Evolutionary conservation across 2,113 vertebrate species (phyloP).

Genomic region (Pavo muticus): DNA sequence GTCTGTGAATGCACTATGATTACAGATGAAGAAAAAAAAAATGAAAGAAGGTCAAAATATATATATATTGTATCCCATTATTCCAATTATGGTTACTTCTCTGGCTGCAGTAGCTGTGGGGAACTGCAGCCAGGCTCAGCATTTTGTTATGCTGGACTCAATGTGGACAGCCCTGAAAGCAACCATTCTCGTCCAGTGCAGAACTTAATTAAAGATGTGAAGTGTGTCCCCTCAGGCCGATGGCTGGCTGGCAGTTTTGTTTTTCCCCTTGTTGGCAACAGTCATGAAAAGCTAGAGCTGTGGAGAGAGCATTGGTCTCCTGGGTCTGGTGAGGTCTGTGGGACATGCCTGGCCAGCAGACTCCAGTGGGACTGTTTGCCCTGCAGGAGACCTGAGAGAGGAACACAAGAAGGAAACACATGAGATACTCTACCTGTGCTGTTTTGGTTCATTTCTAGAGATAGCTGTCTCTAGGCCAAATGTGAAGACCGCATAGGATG

Average conservation of each 20-base stretch:
- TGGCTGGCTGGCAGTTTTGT: neutral
- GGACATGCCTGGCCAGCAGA: neutral
- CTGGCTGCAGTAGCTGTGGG: neutral
- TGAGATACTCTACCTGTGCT: neutral
- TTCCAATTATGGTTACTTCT: neutral
- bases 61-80: neutral
- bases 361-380: neutral
- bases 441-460: neutral
- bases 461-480: neutral
- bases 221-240: accelerated
- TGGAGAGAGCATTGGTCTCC: neutral
- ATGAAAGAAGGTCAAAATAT: neutral
- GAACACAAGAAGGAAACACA: accelerated
- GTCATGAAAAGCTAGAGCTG: neutral
- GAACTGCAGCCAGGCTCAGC: neutral
- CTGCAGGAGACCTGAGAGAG: neutral
- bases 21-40: conserved; percentile 35
- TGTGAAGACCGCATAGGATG: neutral
- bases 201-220: neutral
- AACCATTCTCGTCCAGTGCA: neutral
- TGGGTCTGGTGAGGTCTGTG: neutral
- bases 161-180: neutral
- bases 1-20: neutral
- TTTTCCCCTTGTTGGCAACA: neutral
- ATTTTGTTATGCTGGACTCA: neutral